Conservation (phyloP, 2,888 invertebrate genomes). For the Metacarcinus magister region DNA sequence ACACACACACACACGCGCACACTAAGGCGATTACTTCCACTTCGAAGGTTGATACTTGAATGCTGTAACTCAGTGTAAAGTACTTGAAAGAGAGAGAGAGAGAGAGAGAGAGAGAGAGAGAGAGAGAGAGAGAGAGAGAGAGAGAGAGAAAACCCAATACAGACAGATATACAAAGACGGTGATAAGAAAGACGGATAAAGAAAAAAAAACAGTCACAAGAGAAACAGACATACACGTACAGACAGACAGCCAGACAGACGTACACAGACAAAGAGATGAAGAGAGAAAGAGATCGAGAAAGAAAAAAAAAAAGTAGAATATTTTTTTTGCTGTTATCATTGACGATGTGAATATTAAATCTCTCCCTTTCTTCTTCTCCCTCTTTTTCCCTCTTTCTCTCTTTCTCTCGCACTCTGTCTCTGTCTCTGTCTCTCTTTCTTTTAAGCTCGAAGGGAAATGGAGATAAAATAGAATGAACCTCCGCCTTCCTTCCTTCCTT, state of each 20-base stretch:
- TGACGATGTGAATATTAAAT: neutral
- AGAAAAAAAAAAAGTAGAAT: neutral
- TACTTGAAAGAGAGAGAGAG: neutral
- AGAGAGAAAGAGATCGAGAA: neutral
- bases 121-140: neutral
- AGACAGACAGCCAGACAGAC: neutral
- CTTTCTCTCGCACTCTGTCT: constrained; percentile 44
- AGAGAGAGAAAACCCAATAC: neutral
- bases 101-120: neutral
- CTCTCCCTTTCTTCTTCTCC: neutral
- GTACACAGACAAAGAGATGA: neutral
- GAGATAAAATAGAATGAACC: neutral
- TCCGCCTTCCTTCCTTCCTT: neutral
- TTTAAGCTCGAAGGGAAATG: neutral
- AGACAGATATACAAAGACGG: neutral
- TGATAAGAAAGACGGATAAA: too few species aligned
- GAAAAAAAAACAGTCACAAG: too few species aligned
- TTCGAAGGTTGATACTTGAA: neutral
- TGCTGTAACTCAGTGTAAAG: neutral
- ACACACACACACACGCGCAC: too few species aligned
- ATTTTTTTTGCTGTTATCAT: neutral
- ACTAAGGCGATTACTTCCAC: too few species aligned
- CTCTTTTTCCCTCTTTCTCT: constrained; percentile 32
- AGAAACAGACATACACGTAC: neutral
- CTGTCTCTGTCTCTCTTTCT: constrained; percentile 56